Percentiles rank a stretch among this genome's conserved stretches.
phyloP scores from a whole-genome alignment of 2,113 vertebrate species.

The Channa argus region DNA sequence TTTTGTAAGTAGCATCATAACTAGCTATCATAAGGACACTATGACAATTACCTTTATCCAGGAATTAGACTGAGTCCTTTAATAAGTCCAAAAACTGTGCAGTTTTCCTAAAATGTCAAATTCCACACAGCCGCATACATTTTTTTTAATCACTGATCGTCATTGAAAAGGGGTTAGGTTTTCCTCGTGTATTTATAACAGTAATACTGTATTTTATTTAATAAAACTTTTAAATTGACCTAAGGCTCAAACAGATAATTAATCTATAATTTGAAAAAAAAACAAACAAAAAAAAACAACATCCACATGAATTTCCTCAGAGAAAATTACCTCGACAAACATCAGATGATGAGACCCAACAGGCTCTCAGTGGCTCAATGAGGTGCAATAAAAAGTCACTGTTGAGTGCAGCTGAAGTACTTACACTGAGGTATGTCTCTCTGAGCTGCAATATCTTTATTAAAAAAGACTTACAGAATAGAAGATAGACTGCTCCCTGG shows the following conservation, averaged over 20 bases:
- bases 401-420: constrained; percentile 26
- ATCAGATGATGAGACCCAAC: constrained; percentile 20
- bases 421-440: constrained; percentile 29
- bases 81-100: too few species aligned
- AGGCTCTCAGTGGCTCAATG: constrained; percentile 9
- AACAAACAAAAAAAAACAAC: background rate
- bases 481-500: background rate
- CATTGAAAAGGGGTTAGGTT: background rate
- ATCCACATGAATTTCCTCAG: background rate
- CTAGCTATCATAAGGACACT: too few species aligned
- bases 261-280: background rate
- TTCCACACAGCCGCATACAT: too few species aligned
- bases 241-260: background rate
- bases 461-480: constrained; percentile 14
- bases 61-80: too few species aligned
- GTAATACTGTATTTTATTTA: too few species aligned
- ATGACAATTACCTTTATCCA: too few species aligned
- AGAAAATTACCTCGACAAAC: constrained; percentile 34
- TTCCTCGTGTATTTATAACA: background rate
- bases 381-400: constrained; percentile 33
- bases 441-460: constrained; percentile 41
- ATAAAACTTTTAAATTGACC: background rate
- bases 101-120: too few species aligned
- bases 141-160: background rate
- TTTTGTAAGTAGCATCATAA: too few species aligned